Conservation (phyloP, 2,113 vertebrate genomes). For the Peromyscus californicus region DNA sequence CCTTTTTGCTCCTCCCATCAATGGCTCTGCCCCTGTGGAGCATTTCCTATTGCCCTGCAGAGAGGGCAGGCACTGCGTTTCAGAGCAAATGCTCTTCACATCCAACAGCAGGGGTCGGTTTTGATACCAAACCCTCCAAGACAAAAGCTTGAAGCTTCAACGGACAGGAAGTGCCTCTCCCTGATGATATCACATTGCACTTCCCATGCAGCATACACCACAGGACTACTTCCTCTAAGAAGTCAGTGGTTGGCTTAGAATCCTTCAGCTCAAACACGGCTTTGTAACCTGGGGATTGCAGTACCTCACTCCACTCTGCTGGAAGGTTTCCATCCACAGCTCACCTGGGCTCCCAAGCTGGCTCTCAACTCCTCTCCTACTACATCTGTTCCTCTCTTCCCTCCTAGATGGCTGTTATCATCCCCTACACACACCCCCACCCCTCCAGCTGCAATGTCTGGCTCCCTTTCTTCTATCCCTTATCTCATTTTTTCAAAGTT, state of each 20-base stretch:
- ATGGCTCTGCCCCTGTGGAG: fast-evolving
- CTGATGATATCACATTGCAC: background rate
- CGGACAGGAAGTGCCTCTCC: background rate
- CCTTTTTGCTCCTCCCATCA: background rate
- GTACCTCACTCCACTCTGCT: background rate
- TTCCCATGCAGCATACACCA: background rate
- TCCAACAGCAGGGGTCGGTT: background rate
- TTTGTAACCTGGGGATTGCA: fast-evolving
- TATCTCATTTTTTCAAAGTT: background rate
- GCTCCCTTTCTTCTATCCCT: background rate
- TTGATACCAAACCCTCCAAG: background rate
- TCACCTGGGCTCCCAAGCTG: background rate
- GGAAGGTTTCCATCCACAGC: background rate
- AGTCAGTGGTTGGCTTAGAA: background rate
- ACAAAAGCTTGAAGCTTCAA: background rate
- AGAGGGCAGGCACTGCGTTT: fast-evolving
- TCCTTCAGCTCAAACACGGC: background rate
- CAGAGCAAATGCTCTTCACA: background rate
- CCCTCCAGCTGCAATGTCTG: background rate
- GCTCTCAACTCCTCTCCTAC: fast-evolving
- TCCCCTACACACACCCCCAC: background rate
- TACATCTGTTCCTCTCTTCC: background rate
- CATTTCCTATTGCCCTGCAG: background rate
- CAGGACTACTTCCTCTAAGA: background rate
- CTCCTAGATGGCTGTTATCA: too few species aligned